A percentile compares a stretch with the other conserved stretches of the same genome.
These are phyloP conservation scores for Leptopterna dolabrata DNA, from an alignment of 2,888 invertebrate genomes.

Conservation along the genomic window DNA sequence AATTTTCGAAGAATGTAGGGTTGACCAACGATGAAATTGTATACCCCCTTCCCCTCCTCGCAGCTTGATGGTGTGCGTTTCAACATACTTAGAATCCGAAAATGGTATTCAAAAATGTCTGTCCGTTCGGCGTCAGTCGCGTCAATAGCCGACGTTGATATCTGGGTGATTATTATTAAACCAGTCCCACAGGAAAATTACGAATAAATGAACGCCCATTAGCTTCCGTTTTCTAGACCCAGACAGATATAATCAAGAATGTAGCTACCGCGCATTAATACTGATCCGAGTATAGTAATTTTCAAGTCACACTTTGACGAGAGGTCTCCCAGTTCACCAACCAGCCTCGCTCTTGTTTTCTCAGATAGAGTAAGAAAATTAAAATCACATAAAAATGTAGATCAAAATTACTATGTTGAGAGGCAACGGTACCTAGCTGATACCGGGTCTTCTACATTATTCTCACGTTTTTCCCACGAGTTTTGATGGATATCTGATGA, in stretches of 20 bases:
- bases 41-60: too few relatives aligned
- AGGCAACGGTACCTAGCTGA: too few relatives aligned
- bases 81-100: too few relatives aligned
- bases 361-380: not conserved
- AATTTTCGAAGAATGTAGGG: too few relatives aligned
- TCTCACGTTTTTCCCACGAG: too few relatives aligned
- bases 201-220: conserved; percentile 26
- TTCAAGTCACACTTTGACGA: conserved; percentile 40
- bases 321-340: not conserved
- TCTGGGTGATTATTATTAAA: conserved; percentile 29
- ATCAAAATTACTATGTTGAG: not conserved
- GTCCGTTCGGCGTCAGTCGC: too few relatives aligned
- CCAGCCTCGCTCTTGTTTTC: not conserved
- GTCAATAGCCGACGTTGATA: too few relatives aligned
- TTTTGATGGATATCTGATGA: too few relatives aligned
- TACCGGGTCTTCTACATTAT: too few relatives aligned
- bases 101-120: too few relatives aligned
- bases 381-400: not conserved
- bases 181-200: not conserved
- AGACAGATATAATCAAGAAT: conserved; percentile 40
- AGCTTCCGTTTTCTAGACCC: not conserved
- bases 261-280: conserved; percentile 20
- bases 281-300: conserved; percentile 22
- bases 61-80: too few relatives aligned
- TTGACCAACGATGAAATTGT: too few relatives aligned